Base-by-base conservation (phyloP, 2,113 vertebrate species). In the Candoia aspera region DNA sequence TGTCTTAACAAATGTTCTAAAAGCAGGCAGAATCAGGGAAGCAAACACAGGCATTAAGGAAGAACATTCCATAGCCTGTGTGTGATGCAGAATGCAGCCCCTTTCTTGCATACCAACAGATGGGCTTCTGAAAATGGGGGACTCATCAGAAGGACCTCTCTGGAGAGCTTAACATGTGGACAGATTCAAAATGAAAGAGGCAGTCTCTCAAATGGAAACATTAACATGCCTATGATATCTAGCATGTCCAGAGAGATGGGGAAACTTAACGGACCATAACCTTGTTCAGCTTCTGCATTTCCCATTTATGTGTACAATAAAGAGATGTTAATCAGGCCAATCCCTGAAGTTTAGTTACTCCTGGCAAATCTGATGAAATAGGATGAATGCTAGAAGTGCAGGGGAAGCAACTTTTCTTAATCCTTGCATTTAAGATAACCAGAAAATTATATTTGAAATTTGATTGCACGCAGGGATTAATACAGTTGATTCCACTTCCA, bases 291-390 rank as follows among this genome's bases (percentile, higher is more conserved):
- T 79, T 79, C 73, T 42, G 73, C 33, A 21, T 79, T 79, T 79
- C 73, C 73, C 33, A 79, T 79, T 79, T 79, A 42, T 42, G 73
- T 42, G 33, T 79, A 23, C 73, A 79, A 79, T 37, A 79, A 79
- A 33, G 73, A 79, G 73, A 8, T 42, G 73, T 26, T 96, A 94
- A 93, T 94, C 94, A 96, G 90, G 93, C 90, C 96, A 96, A 95
- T 90, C 86, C 62, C 33, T 93, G 91, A 88, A 92, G 92, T 92
- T 59, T 92, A 95, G 94, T 93, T 96, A 85, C 93, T 92, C 94
- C 92, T 93, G 90, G 90, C 12, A 0, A 83, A n/a, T 79, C 33
- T 68, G 15, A 73, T 9, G n/a, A 64, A 29, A 57, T 11, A 73
- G 8, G 13, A 68, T 68, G 24, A 53, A 24, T 29, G 33, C 2